These are phyloP conservation scores for Aporrectodea caliginosa DNA, from an alignment of 1,140 invertebrate species.

Conservation along the genomic window DNA sequence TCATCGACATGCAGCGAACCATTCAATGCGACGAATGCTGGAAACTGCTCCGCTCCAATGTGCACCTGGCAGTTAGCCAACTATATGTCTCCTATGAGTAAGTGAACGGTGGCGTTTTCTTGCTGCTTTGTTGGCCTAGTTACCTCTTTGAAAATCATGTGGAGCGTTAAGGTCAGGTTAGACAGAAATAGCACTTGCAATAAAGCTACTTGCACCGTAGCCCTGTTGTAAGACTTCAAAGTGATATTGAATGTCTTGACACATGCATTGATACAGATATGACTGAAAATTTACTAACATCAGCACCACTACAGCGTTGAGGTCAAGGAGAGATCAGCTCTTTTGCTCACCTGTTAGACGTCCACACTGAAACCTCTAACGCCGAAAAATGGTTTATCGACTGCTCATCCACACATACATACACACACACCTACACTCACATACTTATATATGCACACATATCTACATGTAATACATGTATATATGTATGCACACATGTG, in stretches of 20 bases:
- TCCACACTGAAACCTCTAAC: too few species aligned
- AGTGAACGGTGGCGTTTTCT: neutral
- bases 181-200: neutral
- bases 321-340: too few species aligned
- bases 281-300: too few species aligned
- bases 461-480: too few species aligned
- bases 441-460: too few species aligned
- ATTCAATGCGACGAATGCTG: neutral
- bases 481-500: too few species aligned
- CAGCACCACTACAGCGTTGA: too few species aligned
- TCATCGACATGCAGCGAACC: neutral
- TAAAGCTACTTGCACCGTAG: neutral
- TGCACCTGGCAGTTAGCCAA: neutral
- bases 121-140: neutral
- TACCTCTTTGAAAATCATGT: neutral
- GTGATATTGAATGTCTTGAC: neutral
- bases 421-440: too few species aligned
- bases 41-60: neutral
- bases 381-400: too few species aligned
- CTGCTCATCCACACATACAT: too few species aligned
- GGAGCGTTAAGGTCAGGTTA: neutral
- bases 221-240: neutral
- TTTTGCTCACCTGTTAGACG: too few species aligned
- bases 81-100: neutral
- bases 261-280: neutral